Conservation (phyloP, 2,888 invertebrate species). For the Hetaerina titia region DNA sequence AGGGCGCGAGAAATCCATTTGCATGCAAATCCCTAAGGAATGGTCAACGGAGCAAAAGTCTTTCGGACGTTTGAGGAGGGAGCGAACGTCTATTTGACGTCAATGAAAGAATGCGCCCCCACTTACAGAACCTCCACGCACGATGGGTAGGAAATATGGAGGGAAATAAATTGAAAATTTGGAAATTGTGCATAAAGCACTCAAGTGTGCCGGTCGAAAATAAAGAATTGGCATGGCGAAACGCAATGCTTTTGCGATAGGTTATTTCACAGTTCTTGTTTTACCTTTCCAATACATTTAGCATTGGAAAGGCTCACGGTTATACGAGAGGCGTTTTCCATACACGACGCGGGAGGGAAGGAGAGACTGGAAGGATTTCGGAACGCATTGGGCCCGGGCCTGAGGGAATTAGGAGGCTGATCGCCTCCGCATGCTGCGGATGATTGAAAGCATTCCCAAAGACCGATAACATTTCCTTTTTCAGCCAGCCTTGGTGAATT, state of each 20-base stretch:
- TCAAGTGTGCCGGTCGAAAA: not conserved
- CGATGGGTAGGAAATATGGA: not conserved
- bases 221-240: not conserved
- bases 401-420: not conserved
- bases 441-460: not conserved
- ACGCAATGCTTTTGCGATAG: not conserved
- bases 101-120: not conserved
- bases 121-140: not conserved
- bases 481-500: not conserved
- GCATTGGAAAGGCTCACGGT: not conserved
- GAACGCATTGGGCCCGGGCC: not conserved
- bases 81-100: not conserved
- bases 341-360: not conserved
- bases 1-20: constrained; percentile 50
- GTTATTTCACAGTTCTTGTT: not conserved
- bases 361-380: no score
- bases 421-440: not conserved
- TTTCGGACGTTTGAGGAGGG: not conserved
- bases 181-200: not conserved
- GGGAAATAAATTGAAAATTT: not conserved
- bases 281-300: not conserved
- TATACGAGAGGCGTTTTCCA: not conserved
- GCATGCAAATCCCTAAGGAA: constrained; percentile 46
- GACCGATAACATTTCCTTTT: not conserved
- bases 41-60: constrained; percentile 44